Evolutionary conservation across 53 echinoderm and acorn worm species (phyloP).

Genomic region (Zoroaster sp.): DNA sequence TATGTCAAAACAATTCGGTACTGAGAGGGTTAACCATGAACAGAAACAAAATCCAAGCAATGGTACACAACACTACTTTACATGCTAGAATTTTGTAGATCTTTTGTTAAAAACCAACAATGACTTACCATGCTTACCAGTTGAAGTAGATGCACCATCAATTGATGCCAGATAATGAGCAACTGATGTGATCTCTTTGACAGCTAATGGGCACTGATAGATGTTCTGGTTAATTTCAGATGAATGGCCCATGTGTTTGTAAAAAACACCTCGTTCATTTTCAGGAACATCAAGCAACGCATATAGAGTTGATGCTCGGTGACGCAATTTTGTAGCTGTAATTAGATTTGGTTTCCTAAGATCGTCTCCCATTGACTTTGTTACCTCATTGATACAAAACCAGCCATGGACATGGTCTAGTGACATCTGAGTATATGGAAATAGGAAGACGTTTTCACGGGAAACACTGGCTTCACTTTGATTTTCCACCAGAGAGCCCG

Average conservation of each 20-base stretch:
- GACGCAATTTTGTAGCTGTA: slow-evolving; percentile 1
- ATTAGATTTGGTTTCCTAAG: not conserved
- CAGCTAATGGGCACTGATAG: not conserved
- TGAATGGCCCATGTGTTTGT: slow-evolving; percentile 16
- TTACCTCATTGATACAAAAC: not conserved
- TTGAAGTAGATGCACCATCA: not conserved
- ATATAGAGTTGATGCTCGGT: slow-evolving; percentile 18
- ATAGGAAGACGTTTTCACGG: not conserved
- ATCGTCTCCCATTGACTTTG: not conserved
- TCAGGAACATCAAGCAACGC: not conserved
- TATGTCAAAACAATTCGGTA: too few species aligned
- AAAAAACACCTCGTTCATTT: not conserved
- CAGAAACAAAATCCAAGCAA: not conserved
- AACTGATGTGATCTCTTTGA: not conserved
- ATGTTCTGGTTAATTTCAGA: not conserved
- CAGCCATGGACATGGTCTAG: not conserved
- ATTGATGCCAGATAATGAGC: not conserved
- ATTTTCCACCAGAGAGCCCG: not conserved
- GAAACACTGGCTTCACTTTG: not conserved
- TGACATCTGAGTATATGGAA: not conserved
- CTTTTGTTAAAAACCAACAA: not conserved
- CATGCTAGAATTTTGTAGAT: not conserved
- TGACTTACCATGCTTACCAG: not conserved
- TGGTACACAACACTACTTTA: not conserved
- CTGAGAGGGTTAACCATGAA: not conserved